Conservation (phyloP, 92 coral and sea anemone species). For the Palythoa caribaeorum region DNA sequence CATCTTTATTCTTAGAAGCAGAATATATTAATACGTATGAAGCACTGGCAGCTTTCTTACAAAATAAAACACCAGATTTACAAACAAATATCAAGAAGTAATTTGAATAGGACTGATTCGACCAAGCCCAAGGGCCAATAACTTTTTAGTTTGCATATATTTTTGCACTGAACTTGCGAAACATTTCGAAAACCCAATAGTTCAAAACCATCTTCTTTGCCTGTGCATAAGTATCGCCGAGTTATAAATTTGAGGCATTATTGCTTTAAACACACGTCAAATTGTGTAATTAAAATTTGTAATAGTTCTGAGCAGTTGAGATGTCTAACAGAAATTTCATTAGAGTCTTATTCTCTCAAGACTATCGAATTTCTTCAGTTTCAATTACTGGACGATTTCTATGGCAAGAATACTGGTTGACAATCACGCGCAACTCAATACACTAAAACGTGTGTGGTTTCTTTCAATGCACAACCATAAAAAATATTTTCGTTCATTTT, state of each 20-base stretch:
- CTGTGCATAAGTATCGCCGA: background rate
- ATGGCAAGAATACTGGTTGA: constrained; percentile 20
- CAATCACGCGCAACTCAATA: constrained; percentile 40
- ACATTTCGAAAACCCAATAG: background rate
- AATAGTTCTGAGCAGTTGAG: background rate
- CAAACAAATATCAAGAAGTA: background rate
- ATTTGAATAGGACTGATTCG: background rate
- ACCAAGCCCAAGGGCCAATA: background rate
- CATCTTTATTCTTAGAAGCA: constrained; percentile 14
- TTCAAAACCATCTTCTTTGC: background rate
- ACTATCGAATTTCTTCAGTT: constrained; percentile 39
- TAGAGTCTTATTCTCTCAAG: background rate
- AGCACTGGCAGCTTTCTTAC: background rate
- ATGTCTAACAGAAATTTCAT: background rate
- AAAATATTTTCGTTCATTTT: background rate
- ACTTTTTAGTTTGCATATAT: background rate
- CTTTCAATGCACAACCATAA: background rate
- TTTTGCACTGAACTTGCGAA: background rate
- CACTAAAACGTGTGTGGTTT: background rate
- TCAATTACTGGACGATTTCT: constrained; percentile 32
- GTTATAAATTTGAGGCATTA: background rate
- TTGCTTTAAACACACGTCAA: constrained; percentile 12
- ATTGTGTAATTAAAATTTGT: background rate
- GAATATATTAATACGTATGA: constrained; percentile 17
- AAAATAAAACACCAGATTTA: constrained; percentile 29